A percentile compares a stretch with the other conserved stretches of the same genome.
Evolutionary conservation across 2,888 invertebrate genomes (phyloP).

Genomic region (Entomobrya proxima): DNA sequence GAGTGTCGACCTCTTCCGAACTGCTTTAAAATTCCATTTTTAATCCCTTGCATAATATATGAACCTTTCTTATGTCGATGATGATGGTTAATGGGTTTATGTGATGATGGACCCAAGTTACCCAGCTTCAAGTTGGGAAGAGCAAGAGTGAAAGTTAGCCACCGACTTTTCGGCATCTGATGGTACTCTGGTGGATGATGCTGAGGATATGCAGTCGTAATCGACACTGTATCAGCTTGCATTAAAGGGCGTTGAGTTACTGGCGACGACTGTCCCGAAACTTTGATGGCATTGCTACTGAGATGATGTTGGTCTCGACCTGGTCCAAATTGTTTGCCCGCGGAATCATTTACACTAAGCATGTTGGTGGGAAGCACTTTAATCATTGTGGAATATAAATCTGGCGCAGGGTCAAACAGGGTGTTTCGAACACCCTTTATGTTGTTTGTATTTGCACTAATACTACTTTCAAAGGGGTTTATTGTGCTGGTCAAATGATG

Average conservation of each 20-base stretch:
- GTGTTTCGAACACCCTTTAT: constrained; percentile 42
- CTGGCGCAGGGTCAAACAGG: constrained; percentile 47
- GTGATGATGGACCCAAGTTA: constrained; percentile 28
- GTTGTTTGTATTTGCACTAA: neutral
- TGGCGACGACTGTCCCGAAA: neutral
- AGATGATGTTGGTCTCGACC: neutral
- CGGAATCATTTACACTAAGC: constrained; percentile 42
- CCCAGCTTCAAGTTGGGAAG: constrained; percentile 42
- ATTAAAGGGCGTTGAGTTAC: constrained; percentile 30
- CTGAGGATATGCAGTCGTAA: constrained; percentile 44
- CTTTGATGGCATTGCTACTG: neutral
- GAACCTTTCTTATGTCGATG: neutral
- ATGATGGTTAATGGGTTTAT: no score
- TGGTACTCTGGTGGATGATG: neutral
- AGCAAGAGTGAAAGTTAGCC: constrained; percentile 36
- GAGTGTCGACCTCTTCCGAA: constrained; percentile 15
- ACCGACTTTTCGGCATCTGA: constrained; percentile 26
- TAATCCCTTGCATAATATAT: constrained; percentile 40
- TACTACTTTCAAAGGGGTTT: neutral
- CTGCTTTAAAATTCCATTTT: constrained; percentile 44
- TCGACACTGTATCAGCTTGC: constrained; percentile 40
- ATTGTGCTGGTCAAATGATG: constrained; percentile 51
- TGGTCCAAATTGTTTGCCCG: neutral
- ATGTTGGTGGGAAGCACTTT: constrained; percentile 62
- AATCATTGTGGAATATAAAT: constrained; percentile 65